Evolutionary conservation across 2,888 invertebrate genomes (phyloP), one percentile per base, ranked within the genome.

Genomic region (Sericinus montela): DNA sequence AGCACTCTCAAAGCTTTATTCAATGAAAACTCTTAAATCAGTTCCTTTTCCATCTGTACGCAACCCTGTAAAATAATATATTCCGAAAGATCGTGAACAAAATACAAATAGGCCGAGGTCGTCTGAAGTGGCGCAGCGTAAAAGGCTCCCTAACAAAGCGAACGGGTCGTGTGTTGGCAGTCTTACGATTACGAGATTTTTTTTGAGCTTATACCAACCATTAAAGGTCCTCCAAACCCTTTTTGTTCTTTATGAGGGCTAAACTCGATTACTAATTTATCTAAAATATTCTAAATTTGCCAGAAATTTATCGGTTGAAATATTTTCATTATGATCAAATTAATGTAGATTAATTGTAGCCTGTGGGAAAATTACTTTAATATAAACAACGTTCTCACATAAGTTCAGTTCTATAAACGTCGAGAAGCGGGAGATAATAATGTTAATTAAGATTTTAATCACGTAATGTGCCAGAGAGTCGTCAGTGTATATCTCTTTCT

Each of bases 51-150:
- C 74, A 73, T 77, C 67, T 79, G 74, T 76, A 79, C 72, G 68
- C 54, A 60, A 53, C 68, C 74, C 69, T 68, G 71, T 70, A 67
- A 75, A 79, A 83, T 85, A 85, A 85, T 80, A 78, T 82, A 86
- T 84, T 81, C 83, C 68, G 64, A 74, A 76, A 77, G 77, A 83
- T 80, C 82, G 84, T 80, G 84, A 76, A 81, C 80, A 71, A 80
- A 84, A 85, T 84, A 84, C 77, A 81, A 84, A 85, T 76, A 80
- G 65, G 67, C 65, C 54, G 60, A 75, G 72, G 71, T 48, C 68
- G 75, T 52, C 62, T 75, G 69, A 68, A 78, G 75, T 72, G 72
- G 70, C 69, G 66, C 68, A 69, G 72, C 64, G 74, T 77, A 72
- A 76, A 79, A 75, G 70, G 69, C 70, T 58, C 63, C 65, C 65